Base-by-base conservation (phyloP, 2,888 invertebrate species). In the Poecilus cupreus region DNA sequence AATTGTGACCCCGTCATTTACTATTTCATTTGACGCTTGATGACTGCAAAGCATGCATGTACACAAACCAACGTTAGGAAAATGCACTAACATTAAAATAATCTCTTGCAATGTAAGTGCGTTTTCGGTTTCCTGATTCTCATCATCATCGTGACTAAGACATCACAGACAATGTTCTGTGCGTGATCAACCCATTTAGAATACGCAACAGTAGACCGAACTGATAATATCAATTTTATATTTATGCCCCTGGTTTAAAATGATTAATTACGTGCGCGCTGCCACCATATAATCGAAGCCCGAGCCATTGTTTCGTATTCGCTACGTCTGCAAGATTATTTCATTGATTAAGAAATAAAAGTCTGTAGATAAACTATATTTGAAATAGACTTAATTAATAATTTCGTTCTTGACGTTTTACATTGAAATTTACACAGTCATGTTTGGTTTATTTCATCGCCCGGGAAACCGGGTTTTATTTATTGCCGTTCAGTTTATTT, bases 191-290 rank as follows among this genome's bases (percentile, higher is more conserved):
- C 37, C 37, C 16, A 18, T 18, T 13, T 68, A 10, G n/a, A 72
- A 24, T 72, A 49, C 18, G 37, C 70, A 39, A 37, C 39, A 43
- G 18, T 39, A 72, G 72, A 46, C 13, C 22, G 72, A 43, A 46
- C 51, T 46, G 64, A 79, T 79, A 46, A 68, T 68, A 79, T 49
- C 26, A 79, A 79, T 68, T 79, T 68, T 49, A 77, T 79, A 79
- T 79, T 79, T 70, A 26, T 79, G 68, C 32, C 54, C 51, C 43
- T 49, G 68, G 43, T 49, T 26, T 13, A 51, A 26, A 79, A 68
- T 79, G 79, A 79, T 79, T 79, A 79, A 79, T 79, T 43, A 51
- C 20, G 5, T 54, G 54, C 16, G 13, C 76, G 51, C 78, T 51
- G 26, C 49, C 68, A 70, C 79, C 64, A 79, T 49, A 24, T 68